A percentile compares a stretch with the other conserved stretches of the same genome.
phyloP scores from a whole-genome alignment of 2,888 invertebrate genomes.

The Tridacna crocea region DNA sequence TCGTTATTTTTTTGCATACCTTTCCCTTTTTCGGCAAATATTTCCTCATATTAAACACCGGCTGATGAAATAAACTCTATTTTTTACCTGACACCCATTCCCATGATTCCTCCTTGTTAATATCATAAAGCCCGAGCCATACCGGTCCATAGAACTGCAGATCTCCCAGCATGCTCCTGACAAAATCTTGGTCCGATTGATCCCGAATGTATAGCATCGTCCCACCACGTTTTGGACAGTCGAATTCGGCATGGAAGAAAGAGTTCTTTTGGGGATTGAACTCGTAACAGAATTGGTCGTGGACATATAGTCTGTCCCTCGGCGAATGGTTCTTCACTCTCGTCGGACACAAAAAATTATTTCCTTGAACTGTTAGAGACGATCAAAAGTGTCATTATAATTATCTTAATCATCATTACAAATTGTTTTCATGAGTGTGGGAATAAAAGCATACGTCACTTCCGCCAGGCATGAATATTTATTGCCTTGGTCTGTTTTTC shows the following conservation, averaged over 20 bases:
- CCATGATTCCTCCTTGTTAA: constrained; percentile 41
- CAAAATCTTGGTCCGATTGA: constrained; percentile 39
- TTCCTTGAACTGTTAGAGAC: constrained; percentile 18
- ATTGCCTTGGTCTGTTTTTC: too few species aligned
- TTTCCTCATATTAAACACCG: too few species aligned
- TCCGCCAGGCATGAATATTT: too few species aligned
- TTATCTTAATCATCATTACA: too few species aligned
- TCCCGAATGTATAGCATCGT: constrained; percentile 38
- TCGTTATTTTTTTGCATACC: too few species aligned
- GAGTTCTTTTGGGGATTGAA: constrained; percentile 9
- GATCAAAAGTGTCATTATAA: too few species aligned
- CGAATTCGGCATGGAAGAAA: constrained; percentile 36
- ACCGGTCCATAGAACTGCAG: constrained; percentile 15
- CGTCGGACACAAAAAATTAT: constrained; percentile 13
- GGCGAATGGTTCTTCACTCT: neutral
- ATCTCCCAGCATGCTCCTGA: constrained; percentile 14
- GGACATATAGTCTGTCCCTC: constrained; percentile 13
- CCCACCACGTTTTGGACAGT: constrained; percentile 43
- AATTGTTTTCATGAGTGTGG: too few species aligned
- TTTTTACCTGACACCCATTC: constrained; percentile 51
- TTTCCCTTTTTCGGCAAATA: too few species aligned
- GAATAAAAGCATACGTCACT: too few species aligned
- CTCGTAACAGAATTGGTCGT: constrained; percentile 44
- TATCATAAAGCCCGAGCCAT: constrained; percentile 45
- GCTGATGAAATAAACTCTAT: too few species aligned